Conservation (phyloP, 2,888 invertebrate genomes). For the Scaptomyza tumidula region DNA sequence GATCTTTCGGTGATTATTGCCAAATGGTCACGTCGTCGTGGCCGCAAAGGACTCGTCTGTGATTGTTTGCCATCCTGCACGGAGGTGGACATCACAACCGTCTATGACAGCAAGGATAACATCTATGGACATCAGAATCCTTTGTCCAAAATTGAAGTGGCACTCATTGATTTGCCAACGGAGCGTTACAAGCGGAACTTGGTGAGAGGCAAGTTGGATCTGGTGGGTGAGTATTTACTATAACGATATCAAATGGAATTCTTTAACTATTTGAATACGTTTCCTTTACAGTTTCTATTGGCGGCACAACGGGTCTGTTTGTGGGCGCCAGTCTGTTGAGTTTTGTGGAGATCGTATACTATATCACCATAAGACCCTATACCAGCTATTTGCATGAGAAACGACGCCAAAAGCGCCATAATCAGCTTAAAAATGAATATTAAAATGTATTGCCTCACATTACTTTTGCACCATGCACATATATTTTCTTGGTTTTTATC, state of each 20-base stretch:
- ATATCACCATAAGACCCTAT: conserved; percentile 85
- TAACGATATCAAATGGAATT: fast-evolving
- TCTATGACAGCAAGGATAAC: conserved; percentile 85
- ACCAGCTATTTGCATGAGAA: conserved; percentile 72
- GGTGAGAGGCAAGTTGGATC: conserved; percentile 89
- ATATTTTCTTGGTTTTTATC: background rate
- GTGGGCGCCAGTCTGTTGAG: conserved; percentile 89
- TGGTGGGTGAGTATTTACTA: conserved; percentile 87
- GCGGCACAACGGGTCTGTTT: conserved; percentile 88
- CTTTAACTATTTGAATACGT: background rate
- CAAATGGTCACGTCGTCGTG: conserved; percentile 86
- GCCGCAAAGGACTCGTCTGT: conserved; percentile 87
- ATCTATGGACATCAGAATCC: conserved; percentile 75
- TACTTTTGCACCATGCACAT: background rate
- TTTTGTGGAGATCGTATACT: conserved; percentile 88
- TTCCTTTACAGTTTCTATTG: conserved; percentile 86
- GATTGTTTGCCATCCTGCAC: conserved; percentile 90
- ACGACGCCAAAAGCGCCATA: conserved; percentile 41
- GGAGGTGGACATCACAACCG: conserved; percentile 88
- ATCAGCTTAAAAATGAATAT: conserved; percentile 12
- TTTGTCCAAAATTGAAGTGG: conserved; percentile 86
- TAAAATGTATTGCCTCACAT: background rate
- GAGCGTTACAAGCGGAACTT: conserved; percentile 90
- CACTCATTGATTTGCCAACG: conserved; percentile 88
- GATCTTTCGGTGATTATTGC: conserved; percentile 88